These are phyloP conservation scores for Rynchops niger DNA, from an alignment of 2,113 vertebrate species.

Conservation along the genomic window DNA sequence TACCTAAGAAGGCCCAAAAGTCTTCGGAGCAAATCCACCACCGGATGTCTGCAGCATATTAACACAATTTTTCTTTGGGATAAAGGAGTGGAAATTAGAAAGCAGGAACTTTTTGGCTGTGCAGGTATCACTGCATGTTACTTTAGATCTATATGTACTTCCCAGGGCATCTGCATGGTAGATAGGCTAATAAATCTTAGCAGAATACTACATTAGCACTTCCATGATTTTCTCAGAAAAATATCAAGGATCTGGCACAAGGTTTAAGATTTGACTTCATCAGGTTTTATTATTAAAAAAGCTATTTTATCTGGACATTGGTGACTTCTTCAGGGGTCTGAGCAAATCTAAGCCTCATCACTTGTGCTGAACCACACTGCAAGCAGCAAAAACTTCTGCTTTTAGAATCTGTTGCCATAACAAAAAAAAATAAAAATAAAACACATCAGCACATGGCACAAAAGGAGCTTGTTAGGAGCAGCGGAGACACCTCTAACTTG, in stretches of 20 bases:
- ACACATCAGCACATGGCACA: not conserved
- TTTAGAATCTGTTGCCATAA: not conserved
- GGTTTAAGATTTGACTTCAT: not conserved
- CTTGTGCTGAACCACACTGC: accelerated
- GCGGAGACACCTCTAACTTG: not conserved
- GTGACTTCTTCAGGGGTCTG: not conserved
- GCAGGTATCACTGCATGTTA: not conserved
- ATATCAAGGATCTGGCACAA: not conserved
- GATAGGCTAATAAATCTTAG: not conserved
- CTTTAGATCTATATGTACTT: not conserved
- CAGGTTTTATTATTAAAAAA: not conserved
- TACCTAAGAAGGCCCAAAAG: not conserved
- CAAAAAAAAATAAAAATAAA: not conserved
- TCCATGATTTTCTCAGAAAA: not conserved
- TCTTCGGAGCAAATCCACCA: not conserved
- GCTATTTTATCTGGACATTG: not conserved
- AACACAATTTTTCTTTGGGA: not conserved
- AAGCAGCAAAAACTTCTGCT: not conserved
- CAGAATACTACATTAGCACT: not conserved
- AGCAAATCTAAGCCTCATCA: not conserved
- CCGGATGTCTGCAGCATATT: not conserved
- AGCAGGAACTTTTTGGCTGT: not conserved
- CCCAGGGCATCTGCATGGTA: not conserved
- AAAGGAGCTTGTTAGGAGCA: not conserved
- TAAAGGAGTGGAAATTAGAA: not conserved